Conservation (phyloP, 2,888 invertebrate genomes). For the Sphaeridia pumilis region DNA sequence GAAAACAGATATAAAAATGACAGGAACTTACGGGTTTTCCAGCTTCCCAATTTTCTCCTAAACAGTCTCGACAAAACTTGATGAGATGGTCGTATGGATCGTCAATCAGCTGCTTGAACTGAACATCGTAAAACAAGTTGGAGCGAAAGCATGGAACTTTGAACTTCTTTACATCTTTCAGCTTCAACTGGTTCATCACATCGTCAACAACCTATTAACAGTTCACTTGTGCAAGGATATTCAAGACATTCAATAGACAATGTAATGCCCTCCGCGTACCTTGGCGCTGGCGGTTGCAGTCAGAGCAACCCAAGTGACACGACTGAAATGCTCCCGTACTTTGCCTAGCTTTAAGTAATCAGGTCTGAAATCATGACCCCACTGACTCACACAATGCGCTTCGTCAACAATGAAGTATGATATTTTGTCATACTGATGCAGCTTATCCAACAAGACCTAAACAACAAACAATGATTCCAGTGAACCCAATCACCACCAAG, state of each 20-base stretch:
- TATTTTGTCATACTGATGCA: slow-evolving; percentile 49
- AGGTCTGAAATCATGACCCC: slow-evolving; percentile 97
- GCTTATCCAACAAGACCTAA: neutral
- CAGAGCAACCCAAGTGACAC: slow-evolving; percentile 75
- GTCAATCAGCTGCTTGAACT: slow-evolving; percentile 69
- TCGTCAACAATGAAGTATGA: slow-evolving; percentile 92
- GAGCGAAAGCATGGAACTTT: slow-evolving; percentile 78
- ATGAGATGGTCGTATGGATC: slow-evolving; percentile 70
- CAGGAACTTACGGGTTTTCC: slow-evolving; percentile 29
- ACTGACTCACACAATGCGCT: slow-evolving; percentile 94
- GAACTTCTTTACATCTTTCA: slow-evolving; percentile 56
- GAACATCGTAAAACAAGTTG: slow-evolving; percentile 90
- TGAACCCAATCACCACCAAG: neutral
- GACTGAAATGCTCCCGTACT: slow-evolving; percentile 51
- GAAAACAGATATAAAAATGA: slow-evolving; percentile 2
- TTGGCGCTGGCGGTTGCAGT: slow-evolving; percentile 83
- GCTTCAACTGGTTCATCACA: slow-evolving; percentile 59
- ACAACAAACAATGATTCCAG: neutral
- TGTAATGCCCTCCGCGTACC: slow-evolving; percentile 38
- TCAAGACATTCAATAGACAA: neutral
- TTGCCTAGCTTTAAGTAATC: slow-evolving; percentile 81
- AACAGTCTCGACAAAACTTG: slow-evolving; percentile 55
- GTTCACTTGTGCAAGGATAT: neutral
- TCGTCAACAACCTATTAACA: slow-evolving; percentile 60
- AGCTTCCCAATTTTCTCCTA: slow-evolving; percentile 46